These are phyloP conservation scores for Drosophila seguyi DNA, from an alignment of 1,140 invertebrate genomes.

Conservation along the genomic window DNA sequence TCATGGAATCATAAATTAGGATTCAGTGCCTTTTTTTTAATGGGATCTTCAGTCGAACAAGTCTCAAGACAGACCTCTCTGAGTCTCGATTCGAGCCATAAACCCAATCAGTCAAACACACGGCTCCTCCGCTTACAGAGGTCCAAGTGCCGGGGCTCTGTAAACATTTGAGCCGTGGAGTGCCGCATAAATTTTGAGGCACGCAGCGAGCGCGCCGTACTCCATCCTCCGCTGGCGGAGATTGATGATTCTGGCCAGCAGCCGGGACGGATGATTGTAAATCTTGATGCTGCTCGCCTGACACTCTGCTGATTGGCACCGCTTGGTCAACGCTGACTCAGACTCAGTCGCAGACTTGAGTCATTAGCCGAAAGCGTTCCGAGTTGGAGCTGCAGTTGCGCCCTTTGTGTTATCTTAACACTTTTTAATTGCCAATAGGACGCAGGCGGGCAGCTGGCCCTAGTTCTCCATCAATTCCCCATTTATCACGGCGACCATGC, in stretches of 20 bases:
- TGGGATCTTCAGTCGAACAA: constrained; percentile 19
- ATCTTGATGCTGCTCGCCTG: constrained; percentile 66
- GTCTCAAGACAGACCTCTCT: background rate
- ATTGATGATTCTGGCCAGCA: constrained; percentile 71
- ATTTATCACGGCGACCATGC: constrained; percentile 43
- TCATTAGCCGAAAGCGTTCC: constrained; percentile 63
- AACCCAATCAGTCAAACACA: constrained; percentile 35
- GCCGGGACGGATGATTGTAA: constrained; percentile 66
- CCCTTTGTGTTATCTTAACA: constrained; percentile 62
- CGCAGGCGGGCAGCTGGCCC: constrained; percentile 12
- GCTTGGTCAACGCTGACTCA: constrained; percentile 43
- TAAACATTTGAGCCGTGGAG: constrained; percentile 13
- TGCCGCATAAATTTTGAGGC: constrained; percentile 62
- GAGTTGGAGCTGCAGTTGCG: constrained; percentile 32
- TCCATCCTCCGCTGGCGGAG: constrained; percentile 36
- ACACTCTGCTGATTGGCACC: constrained; percentile 70
- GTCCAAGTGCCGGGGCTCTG: constrained; percentile 33
- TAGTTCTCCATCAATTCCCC: constrained; percentile 34
- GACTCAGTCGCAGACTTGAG: constrained; percentile 29
- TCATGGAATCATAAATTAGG: constrained; percentile 35
- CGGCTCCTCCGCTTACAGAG: constrained; percentile 24
- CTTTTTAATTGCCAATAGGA: constrained; percentile 67
- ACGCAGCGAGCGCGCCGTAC: constrained; percentile 53
- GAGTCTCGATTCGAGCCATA: constrained; percentile 15
- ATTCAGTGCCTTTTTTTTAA: constrained; percentile 42